Evolutionary conservation across 2,113 vertebrate species (phyloP).

Genomic region (Erinaceus europaeus): DNA sequence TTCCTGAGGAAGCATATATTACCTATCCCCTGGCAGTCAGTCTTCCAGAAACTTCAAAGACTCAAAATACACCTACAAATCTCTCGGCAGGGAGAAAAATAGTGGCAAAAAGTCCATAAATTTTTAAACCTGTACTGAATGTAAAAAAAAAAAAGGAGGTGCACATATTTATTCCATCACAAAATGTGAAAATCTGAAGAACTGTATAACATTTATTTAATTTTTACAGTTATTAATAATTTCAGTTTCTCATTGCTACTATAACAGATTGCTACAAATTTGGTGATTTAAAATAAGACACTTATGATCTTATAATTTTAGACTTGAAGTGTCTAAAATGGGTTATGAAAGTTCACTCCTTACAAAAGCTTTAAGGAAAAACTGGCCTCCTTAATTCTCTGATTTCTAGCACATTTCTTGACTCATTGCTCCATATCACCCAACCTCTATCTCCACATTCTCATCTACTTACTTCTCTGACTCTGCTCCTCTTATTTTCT

Average conservation of each 20-base stretch:
- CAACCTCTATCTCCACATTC: not conserved
- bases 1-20: not conserved
- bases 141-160: not conserved
- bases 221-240: not conserved
- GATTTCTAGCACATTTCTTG: not conserved
- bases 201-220: not conserved
- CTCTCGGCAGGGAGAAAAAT: not conserved
- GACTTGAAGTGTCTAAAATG: not conserved
- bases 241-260: not conserved
- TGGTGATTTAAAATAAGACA: not conserved
- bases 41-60: not conserved
- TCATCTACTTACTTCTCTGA: not conserved
- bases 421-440: no score
- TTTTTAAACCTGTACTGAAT: not conserved
- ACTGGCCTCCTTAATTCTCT: rapidly evolving
- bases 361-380: not conserved
- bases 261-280: not conserved
- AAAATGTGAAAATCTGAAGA: not conserved
- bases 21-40: not conserved
- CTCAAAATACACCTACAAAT: not conserved
- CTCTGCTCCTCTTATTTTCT: not conserved
- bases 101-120: not conserved
- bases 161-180: not conserved
- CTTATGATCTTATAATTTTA: not conserved
- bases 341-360: not conserved